Evolutionary conservation across 2,888 invertebrate species (phyloP).

Genomic region (Hymenopus coronatus): DNA sequence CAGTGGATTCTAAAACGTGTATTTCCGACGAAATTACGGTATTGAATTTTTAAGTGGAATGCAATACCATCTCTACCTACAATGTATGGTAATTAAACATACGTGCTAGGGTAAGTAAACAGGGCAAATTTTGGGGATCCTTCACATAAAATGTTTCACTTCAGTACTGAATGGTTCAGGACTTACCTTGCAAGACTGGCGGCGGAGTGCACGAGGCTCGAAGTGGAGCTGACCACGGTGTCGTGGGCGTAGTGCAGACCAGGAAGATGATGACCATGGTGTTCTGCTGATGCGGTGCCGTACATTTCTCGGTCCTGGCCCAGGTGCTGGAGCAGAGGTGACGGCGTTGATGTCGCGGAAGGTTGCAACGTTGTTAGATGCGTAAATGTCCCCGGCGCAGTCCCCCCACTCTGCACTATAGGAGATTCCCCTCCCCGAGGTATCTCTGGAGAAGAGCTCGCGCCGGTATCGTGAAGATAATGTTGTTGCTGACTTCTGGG

Average conservation of each 20-base stretch:
- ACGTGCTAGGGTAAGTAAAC: too few relatives aligned
- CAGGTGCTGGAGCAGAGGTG: conserved; percentile 16
- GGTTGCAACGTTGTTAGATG: conserved; percentile 45
- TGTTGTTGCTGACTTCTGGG: neutral
- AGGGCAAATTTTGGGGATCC: too few relatives aligned
- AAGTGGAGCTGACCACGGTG: neutral
- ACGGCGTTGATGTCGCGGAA: conserved; percentile 37
- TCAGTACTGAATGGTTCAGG: neutral
- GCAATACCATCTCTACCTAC: too few relatives aligned
- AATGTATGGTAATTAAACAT: too few relatives aligned
- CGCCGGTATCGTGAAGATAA: neutral
- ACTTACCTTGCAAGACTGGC: conserved; percentile 1
- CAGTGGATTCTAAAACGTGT: too few relatives aligned
- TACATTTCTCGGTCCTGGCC: conserved; percentile 2
- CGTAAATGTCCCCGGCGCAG: conserved; percentile 39
- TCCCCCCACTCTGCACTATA: neutral
- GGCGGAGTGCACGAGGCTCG: conserved; percentile 2
- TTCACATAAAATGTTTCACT: too few relatives aligned
- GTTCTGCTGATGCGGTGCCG: neutral
- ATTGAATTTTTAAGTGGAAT: too few relatives aligned
- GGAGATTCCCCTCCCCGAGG: neutral
- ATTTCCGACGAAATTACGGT: too few relatives aligned
- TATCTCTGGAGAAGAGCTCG: neutral
- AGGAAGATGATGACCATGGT: neutral
- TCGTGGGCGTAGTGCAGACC: neutral